Percentiles rank a stretch among this genome's conserved stretches.
Conservation (phyloP, 1,140 invertebrate genomes). For the Drosophila repletoides region DNA sequence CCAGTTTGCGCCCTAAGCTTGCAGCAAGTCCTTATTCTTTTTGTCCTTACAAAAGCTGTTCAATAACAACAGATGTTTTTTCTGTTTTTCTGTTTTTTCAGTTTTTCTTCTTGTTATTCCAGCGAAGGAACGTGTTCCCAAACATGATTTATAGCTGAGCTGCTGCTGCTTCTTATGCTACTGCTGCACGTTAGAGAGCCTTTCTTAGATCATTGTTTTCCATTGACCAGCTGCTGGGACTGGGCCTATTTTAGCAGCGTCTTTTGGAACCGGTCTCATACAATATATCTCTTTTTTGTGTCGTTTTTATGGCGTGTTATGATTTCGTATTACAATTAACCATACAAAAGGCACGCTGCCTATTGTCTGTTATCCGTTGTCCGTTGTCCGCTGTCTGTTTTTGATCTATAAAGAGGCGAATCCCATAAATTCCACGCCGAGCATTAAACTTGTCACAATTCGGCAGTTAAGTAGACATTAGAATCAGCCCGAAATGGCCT, state of each 20-base stretch:
- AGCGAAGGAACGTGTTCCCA: slow-evolving; percentile 63
- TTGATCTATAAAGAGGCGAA: slow-evolving; percentile 24
- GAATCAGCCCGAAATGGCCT: slow-evolving; percentile 18
- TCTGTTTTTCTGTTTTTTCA: slow-evolving; percentile 21
- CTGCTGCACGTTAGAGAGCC: slow-evolving; percentile 28
- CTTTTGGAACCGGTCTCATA: slow-evolving; percentile 33
- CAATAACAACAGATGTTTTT: slow-evolving; percentile 68
- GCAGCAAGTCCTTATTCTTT: slow-evolving; percentile 56
- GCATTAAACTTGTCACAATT: slow-evolving; percentile 75
- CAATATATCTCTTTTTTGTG: slow-evolving; percentile 56
- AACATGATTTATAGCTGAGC: slow-evolving; percentile 75
- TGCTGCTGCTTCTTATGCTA: slow-evolving; percentile 36
- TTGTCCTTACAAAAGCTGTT: slow-evolving; percentile 64
- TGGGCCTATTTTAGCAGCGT: slow-evolving; percentile 33
- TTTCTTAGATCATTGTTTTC: slow-evolving; percentile 56
- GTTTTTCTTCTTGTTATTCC: too few species aligned
- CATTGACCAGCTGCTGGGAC: slow-evolving; percentile 69
- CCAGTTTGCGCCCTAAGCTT: slow-evolving; percentile 77
- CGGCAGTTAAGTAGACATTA: slow-evolving; percentile 67
- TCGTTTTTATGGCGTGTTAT: slow-evolving; percentile 79
- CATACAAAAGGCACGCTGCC: slow-evolving; percentile 70
- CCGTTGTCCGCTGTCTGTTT: slow-evolving; percentile 27
- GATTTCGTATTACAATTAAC: slow-evolving; percentile 79
- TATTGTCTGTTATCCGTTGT: slow-evolving; percentile 39
- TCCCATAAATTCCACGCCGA: slow-evolving; percentile 46